Conservation (phyloP, 1,140 invertebrate species). For the Polypedilum pembai region DNA sequence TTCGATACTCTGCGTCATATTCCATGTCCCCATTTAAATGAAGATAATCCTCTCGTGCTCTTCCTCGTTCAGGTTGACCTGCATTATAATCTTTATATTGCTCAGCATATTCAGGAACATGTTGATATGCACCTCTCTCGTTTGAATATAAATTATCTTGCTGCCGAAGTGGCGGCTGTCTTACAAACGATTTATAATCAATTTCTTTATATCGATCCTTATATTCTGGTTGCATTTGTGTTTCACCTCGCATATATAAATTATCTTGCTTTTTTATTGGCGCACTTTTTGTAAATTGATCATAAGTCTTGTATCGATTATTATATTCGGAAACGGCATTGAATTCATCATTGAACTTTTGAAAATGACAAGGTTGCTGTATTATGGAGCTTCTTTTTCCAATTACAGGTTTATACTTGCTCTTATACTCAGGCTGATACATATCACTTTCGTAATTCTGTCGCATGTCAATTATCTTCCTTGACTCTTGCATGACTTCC, state of each 20-base stretch:
- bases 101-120: background rate
- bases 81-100: background rate
- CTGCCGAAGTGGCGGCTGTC: background rate
- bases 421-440: background rate
- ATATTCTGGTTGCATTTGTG: slow-evolving; percentile 2
- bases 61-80: background rate
- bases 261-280: slow-evolving; percentile 6
- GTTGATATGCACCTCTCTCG: background rate
- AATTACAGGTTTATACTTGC: background rate
- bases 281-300: slow-evolving; percentile 22
- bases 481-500: background rate
- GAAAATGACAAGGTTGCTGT: slow-evolving; percentile 4
- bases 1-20: background rate
- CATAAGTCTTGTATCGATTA: slow-evolving; percentile 25
- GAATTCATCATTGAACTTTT: background rate
- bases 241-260: background rate
- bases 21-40: background rate
- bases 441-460: slow-evolving; percentile 5
- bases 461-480: background rate
- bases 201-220: background rate
- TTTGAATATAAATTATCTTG: slow-evolving; percentile 23
- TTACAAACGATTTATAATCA: background rate
- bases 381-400: background rate
- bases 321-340: background rate
- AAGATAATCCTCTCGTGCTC: background rate